Base-by-base conservation (phyloP, 2,797 vertebrate species). In the Falco rusticolus region DNA sequence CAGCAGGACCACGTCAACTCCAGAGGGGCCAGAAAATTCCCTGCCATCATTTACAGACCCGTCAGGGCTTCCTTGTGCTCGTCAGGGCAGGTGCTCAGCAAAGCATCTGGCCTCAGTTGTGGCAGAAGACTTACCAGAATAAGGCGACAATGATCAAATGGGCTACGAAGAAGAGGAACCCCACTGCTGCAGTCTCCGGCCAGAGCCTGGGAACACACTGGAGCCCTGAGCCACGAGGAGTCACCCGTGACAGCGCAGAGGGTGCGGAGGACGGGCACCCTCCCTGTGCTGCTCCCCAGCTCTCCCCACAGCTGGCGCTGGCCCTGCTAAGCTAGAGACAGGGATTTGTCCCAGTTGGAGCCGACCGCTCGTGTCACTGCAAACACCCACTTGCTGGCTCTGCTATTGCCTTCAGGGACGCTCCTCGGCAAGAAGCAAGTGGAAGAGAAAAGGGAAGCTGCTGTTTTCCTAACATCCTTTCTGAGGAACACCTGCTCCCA, bases 401-500 rank as follows among this genome's bases (percentile, higher is more conserved):
- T 78, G 53, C 18, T 34, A 14, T 1, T 81, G 50, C 50, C 29
- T 78, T 75, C 66, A 47, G 50, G 78, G 28, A 53, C 3, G 9
- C 11, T 43, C 24, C 80, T 51, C n/a, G 39, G 56, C 82, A 56
- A 41, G 20, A 74, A 24, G 63, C 3, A 70, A 61, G 28, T 3
- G 14, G 34, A 57, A 33, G 5, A 13, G 21, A 53, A 53, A 59
- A 43, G 13, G 13, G 13, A 41, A 82, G 50, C 11, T 7, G 24
- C 33, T 59, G 2, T 65, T 86, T 84, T 65, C 71, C 31, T 29
- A 2, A 33, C 3, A 7, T 31, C n/a, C 25, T 65, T 79, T 13
- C 31, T 22, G 20, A 59, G 45, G 25, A 79, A 70, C 1, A 0
- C 10, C 51, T 71, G 69, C 26, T 70, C 14, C 28, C 0, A 0